Evolutionary conservation across 1,140 invertebrate species (phyloP), one percentile per base, ranked within the genome.

Genomic region (Ceratoteleas bidentatus): DNA sequence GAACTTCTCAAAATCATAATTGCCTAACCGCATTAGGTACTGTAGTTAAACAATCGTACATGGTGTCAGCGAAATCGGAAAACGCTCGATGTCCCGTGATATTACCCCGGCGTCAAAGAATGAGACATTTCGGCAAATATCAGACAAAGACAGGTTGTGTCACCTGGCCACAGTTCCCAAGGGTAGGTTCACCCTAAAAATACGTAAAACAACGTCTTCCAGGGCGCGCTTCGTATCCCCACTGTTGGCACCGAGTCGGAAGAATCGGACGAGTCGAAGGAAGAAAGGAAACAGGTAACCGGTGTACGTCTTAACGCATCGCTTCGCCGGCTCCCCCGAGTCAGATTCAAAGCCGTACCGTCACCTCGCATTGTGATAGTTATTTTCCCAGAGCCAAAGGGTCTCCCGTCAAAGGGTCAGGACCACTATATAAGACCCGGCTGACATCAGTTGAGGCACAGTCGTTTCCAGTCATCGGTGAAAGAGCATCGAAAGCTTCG

Each of bases 341-440:
- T 38, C 54, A 64, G 61, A 84, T 68, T 65, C 69, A 69, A 49
- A 61, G 61, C 66, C 68, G 40, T 70, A 43, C 52, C 56, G 45
- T 60, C 54, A 66, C 50, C 66, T 76, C 60, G 80, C 83, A 86
- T 89, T 88, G 87, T 88, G 60, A 40, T 40, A 33, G 61, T 84
- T 85, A 88, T 88, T 89, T 89, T 89, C 88, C 88, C 88, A 89
- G 84, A 86, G 85, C 79, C 53, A 14, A 81, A 65, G 83, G 81
- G 72, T 79, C 60, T n/a, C 54, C 53, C 14, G 0, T 43, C 33
- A 72, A 69, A 81, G 83, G 83, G 83, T 84, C 83, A 47, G 61
- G 5, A 15, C 0, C 0, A 61, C 13, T 88, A 88, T 88, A 88
- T 84, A 88, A 87, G 86, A 77, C 78, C 84, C 83, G 47, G 34